Percentiles rank a stretch among this genome's conserved stretches.
These are phyloP conservation scores for Thereva nobilitata DNA, from an alignment of 2,888 invertebrate species.

Conservation along the genomic window DNA sequence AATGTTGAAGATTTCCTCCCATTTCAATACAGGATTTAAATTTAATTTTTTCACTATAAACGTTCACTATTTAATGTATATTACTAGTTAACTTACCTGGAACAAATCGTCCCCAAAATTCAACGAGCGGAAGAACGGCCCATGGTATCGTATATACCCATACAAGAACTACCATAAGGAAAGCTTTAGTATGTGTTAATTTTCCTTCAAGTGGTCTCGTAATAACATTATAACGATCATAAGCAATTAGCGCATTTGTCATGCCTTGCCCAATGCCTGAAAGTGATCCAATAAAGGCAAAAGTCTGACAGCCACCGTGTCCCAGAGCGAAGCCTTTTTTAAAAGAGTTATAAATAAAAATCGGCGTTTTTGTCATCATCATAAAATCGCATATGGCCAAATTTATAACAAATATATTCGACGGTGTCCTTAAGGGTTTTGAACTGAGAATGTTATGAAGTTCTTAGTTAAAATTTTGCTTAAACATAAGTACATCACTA, in stretches of 20 bases:
- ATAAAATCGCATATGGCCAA: constrained; percentile 81
- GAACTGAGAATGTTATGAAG: constrained; percentile 46
- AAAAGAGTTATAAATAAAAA: constrained; percentile 82
- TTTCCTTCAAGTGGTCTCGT: constrained; percentile 83
- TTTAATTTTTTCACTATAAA: neutral
- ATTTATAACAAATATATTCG: constrained; percentile 83
- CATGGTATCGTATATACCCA: constrained; percentile 83
- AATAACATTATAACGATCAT: constrained; percentile 78
- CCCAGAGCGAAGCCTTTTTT: constrained; percentile 77
- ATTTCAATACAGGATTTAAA: no score
- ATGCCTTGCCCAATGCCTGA: constrained; percentile 79
- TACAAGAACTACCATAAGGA: constrained; percentile 72
- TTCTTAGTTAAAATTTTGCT: neutral
- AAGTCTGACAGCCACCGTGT: constrained; percentile 75
- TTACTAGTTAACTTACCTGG: constrained; percentile 61
- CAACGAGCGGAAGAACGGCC: constrained; percentile 76
- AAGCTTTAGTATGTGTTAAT: constrained; percentile 76
- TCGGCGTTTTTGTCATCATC: constrained; percentile 85
- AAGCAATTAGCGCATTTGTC: constrained; percentile 85
- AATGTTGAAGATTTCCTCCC: no score
- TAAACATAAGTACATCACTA: neutral
- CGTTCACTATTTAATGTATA: neutral
- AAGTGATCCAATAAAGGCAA: constrained; percentile 74
- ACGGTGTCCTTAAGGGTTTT: constrained; percentile 63
- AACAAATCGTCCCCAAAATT: constrained; percentile 84